These are phyloP conservation scores for Mastomys coucha DNA, from an alignment of 2,113 vertebrate species.

Conservation along the genomic window DNA sequence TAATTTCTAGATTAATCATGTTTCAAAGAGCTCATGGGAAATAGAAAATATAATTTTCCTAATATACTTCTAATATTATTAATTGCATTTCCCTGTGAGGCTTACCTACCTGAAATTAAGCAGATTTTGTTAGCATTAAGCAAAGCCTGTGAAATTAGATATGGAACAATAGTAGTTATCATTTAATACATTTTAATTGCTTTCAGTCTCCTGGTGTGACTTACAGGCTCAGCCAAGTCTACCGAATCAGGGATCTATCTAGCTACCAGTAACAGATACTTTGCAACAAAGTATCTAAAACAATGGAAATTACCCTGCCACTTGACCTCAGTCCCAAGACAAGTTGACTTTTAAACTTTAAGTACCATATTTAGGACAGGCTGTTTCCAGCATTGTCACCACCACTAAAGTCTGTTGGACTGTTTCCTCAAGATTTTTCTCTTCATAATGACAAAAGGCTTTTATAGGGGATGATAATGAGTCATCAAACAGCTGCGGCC, in stretches of 20 bases:
- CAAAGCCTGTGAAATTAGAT: conserved; percentile 33
- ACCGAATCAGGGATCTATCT: not conserved
- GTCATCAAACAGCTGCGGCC: not conserved
- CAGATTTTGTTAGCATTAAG: conserved; percentile 20
- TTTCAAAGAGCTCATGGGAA: conserved; percentile 40
- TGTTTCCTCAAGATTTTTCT: not conserved
- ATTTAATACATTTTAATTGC: not conserved
- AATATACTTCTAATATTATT: conserved; percentile 27
- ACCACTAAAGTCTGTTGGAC: not conserved
- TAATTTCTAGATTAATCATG: conserved; percentile 49
- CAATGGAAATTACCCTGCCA: not conserved
- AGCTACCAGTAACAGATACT: not conserved
- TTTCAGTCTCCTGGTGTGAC: not conserved
- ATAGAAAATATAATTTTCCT: not conserved
- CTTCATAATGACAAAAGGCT: not conserved
- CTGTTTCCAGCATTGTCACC: not conserved
- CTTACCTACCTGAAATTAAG: conserved; percentile 40
- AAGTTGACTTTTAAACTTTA: not conserved
- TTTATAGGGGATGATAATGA: too few species aligned
- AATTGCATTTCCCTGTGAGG: conserved; percentile 19
- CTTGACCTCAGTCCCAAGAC: not conserved
- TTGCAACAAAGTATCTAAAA: not conserved
- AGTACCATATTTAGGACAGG: not conserved
- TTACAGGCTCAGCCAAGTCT: not conserved
- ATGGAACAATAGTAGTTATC: not conserved